phyloP scores from a whole-genome alignment of 2,113 vertebrate species.

The Fulmarus glacialis region DNA sequence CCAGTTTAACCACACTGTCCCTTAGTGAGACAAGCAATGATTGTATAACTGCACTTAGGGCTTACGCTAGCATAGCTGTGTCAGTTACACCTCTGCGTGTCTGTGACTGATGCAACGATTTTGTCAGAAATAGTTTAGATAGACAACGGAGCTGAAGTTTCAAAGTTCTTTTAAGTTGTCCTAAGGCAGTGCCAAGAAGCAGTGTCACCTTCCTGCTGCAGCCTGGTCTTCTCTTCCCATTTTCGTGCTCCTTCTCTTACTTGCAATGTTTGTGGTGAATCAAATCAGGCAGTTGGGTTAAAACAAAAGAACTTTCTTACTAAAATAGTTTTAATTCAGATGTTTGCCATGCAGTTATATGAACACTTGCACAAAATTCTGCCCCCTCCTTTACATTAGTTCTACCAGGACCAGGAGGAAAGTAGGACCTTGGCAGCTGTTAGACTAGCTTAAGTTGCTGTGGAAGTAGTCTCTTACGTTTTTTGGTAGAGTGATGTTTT shows the following conservation, averaged over 20 bases:
- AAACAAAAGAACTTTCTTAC: background rate
- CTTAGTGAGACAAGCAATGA: background rate
- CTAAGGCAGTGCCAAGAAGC: background rate
- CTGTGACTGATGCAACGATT: fast-evolving
- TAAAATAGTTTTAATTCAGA: background rate
- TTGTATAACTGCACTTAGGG: background rate
- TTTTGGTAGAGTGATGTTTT: background rate
- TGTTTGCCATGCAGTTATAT: background rate
- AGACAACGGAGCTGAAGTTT: background rate
- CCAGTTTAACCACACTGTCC: background rate
- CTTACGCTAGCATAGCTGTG: background rate
- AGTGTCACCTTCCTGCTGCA: background rate
- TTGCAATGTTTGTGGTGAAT: background rate
- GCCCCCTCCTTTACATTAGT: background rate
- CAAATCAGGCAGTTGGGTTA: background rate
- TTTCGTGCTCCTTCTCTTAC: background rate
- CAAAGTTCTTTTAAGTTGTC: background rate
- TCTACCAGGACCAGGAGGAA: background rate
- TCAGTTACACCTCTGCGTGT: background rate
- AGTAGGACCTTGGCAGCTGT: background rate
- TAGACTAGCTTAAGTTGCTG: background rate
- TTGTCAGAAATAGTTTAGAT: background rate
- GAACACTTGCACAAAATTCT: background rate
- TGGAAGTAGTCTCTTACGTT: fast-evolving
- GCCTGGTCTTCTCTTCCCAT: background rate